Evolutionary conservation across 2,888 invertebrate species (phyloP).

Genomic region (Orthonychiurus folsomi): DNA sequence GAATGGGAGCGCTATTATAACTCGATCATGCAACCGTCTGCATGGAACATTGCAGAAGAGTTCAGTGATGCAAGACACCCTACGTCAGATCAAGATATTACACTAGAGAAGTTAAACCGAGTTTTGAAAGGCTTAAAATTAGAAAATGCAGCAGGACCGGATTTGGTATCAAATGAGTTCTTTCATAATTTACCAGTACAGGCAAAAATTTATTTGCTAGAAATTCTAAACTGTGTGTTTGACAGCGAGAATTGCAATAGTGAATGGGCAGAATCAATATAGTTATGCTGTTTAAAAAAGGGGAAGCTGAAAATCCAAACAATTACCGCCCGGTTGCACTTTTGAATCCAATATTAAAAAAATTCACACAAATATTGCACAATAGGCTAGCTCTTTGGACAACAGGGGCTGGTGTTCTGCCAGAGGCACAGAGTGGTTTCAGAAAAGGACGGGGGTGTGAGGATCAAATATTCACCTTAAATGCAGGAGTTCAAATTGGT

Average conservation of each 20-base stretch:
- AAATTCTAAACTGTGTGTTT: neutral
- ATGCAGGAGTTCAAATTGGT: neutral
- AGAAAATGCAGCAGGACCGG: neutral
- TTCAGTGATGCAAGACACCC: too few relatives aligned
- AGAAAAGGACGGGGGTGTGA: constrained; percentile 6
- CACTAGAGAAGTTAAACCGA: too few relatives aligned
- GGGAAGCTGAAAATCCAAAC: neutral
- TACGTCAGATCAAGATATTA: too few relatives aligned
- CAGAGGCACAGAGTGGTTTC: constrained; percentile 6
- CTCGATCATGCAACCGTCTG: too few relatives aligned
- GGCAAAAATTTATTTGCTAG: neutral
- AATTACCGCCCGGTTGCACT: neutral
- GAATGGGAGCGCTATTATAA: too few relatives aligned
- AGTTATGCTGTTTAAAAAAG: neutral
- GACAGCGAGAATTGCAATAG: neutral
- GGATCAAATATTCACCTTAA: constrained; percentile 11
- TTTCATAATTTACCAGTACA: neutral
- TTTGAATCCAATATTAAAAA: neutral
- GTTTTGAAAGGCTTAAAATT: too few relatives aligned
- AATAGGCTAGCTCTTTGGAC: neutral
- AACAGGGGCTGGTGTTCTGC: neutral
- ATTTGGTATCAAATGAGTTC: neutral
- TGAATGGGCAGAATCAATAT: neutral
- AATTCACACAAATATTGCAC: neutral
- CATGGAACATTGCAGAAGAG: too few relatives aligned